Evolutionary conservation across 1,140 invertebrate genomes (phyloP).

Genomic region (Hylyphantes graminicola): DNA sequence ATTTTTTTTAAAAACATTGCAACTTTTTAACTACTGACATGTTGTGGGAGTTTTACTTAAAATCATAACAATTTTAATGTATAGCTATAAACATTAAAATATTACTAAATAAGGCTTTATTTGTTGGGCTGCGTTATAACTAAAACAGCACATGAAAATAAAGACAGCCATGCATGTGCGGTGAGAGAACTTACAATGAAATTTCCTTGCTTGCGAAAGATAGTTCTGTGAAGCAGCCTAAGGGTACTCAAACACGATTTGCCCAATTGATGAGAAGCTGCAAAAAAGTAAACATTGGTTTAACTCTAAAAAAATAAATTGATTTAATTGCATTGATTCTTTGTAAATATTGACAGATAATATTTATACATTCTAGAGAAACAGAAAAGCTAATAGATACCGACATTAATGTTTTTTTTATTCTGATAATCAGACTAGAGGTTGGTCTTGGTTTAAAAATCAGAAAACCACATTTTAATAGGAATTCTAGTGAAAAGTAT

Average conservation of each 20-base stretch:
- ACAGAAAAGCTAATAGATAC: not conserved
- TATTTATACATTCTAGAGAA: not conserved
- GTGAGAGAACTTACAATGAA: constrained; percentile 44
- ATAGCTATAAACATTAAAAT: not conserved
- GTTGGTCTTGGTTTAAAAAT: not conserved
- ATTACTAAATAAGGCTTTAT: not conserved
- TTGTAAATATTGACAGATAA: not conserved
- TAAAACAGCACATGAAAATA: not conserved
- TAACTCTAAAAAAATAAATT: not conserved
- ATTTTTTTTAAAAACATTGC: not conserved
- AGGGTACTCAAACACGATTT: constrained; percentile 41
- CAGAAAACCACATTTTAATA: not conserved
- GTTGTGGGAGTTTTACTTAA: not conserved
- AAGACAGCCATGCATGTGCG: not conserved
- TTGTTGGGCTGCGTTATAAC: not conserved
- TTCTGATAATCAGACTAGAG: not conserved
- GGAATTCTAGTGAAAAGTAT: too few species aligned
- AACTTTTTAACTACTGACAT: not conserved
- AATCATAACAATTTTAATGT: not conserved
- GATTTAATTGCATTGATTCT: too few species aligned
- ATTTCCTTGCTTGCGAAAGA: constrained; percentile 56
- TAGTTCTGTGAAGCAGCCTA: constrained; percentile 43
- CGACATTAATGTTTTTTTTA: not conserved
- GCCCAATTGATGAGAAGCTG: constrained; percentile 30
- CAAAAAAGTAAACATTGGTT: constrained; percentile 17